phyloP scores from a whole-genome alignment of 2,888 invertebrate species.

The Busseola fusca region DNA sequence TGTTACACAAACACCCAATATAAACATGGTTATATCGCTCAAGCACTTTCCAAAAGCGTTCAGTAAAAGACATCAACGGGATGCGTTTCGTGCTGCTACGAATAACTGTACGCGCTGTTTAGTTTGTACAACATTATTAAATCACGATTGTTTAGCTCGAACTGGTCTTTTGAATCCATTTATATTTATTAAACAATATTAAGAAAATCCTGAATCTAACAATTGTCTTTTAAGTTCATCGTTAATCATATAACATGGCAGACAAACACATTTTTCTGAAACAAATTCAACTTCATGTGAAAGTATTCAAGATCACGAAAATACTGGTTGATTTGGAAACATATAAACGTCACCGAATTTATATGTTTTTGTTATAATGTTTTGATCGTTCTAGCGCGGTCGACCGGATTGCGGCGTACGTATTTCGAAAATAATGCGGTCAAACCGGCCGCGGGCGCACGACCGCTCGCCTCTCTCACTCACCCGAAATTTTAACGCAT shows the following conservation, averaged over 20 bases:
- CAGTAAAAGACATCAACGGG: slow-evolving; percentile 88
- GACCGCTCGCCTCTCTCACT: slow-evolving; percentile 85
- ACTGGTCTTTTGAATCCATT: slow-evolving; percentile 12
- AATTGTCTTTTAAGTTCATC: slow-evolving; percentile 1
- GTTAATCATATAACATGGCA: not conserved
- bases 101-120: slow-evolving; percentile 53
- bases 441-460: slow-evolving; percentile 87
- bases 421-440: slow-evolving; percentile 89
- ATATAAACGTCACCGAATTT: slow-evolving; percentile 73
- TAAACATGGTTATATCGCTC: slow-evolving; percentile 76
- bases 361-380: slow-evolving; percentile 86
- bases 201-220: not conserved
- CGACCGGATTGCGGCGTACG: slow-evolving; percentile 87
- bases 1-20: slow-evolving; percentile 73
- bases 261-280: slow-evolving; percentile 43
- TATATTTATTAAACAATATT: slow-evolving; percentile 12
- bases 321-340: slow-evolving; percentile 66
- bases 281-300: slow-evolving; percentile 49
- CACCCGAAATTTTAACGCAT: slow-evolving; percentile 88
- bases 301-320: slow-evolving; percentile 63
- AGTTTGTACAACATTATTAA: slow-evolving; percentile 33
- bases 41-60: slow-evolving; percentile 83
- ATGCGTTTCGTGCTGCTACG: slow-evolving; percentile 66
- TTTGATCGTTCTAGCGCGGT: slow-evolving; percentile 86
- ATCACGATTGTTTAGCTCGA: slow-evolving; percentile 30